phyloP scores from a whole-genome alignment of 2,113 vertebrate species.

The Choloepus hoffmanni region DNA sequence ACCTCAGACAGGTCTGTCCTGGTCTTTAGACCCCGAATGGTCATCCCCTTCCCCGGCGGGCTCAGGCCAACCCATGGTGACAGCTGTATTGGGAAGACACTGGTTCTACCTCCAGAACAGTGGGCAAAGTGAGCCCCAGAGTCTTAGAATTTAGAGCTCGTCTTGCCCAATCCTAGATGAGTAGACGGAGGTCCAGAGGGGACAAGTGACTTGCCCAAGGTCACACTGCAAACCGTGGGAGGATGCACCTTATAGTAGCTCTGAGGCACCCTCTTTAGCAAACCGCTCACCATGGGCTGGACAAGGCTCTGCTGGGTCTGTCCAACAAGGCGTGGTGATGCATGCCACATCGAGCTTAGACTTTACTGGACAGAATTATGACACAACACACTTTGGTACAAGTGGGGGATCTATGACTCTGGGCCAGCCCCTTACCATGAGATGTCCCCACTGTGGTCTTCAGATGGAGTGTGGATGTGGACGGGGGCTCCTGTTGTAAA shows the following conservation, averaged over 20 bases:
- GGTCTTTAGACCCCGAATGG: not conserved
- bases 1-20: too few species aligned
- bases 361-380: not conserved
- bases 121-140: not conserved
- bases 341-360: not conserved
- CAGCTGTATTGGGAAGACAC: not conserved
- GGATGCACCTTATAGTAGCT: not conserved
- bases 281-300: not conserved
- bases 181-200: not conserved
- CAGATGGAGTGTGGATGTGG: not conserved
- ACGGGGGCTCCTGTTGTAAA: not conserved
- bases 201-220: not conserved
- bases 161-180: not conserved
- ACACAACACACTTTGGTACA: too few species aligned
- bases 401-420: not conserved
- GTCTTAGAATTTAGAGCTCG: not conserved
- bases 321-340: not conserved
- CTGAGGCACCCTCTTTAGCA: not conserved
- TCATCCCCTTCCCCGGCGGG: not conserved
- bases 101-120: not conserved
- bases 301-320: not conserved
- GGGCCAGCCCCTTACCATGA: not conserved
- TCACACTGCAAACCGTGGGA: not conserved
- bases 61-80: not conserved
- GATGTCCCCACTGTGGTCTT: not conserved